These are phyloP conservation scores for Teinopalpus imperialis DNA, from an alignment of 2,888 invertebrate genomes.

Conservation along the genomic window DNA sequence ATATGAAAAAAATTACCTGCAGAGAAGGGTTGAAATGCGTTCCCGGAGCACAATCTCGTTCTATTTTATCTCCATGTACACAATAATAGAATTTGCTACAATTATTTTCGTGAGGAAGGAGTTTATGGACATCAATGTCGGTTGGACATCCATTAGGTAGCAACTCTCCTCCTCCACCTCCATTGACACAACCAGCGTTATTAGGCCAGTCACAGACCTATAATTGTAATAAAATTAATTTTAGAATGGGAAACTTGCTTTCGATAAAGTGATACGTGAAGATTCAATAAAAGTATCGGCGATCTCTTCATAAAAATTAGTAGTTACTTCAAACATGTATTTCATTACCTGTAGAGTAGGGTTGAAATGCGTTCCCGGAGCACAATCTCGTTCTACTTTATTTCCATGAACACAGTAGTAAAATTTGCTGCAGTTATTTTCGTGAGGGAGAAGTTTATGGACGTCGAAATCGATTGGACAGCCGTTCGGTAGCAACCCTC, in stretches of 20 bases:
- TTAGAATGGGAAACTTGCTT: too few species aligned
- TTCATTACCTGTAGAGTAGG: slow-evolving; percentile 24
- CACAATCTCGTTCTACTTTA: slow-evolving; percentile 31
- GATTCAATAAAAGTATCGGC: too few species aligned
- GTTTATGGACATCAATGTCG: slow-evolving; percentile 35
- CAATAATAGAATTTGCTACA: slow-evolving; percentile 48
- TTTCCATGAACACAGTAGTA: slow-evolving; percentile 43
- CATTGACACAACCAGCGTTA: slow-evolving; percentile 13
- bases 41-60: slow-evolving; percentile 25
- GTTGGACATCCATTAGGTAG: slow-evolving; percentile 43
- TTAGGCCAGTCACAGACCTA: slow-evolving; percentile 15
- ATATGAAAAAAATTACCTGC: slow-evolving; percentile 26
- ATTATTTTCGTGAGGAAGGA: slow-evolving; percentile 42
- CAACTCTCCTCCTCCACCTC: slow-evolving; percentile 6
- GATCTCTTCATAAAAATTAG: too few species aligned
- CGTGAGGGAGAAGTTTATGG: slow-evolving; percentile 41
- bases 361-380: slow-evolving; percentile 43
- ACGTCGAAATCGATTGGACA: slow-evolving; percentile 38
- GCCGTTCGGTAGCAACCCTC: slow-evolving; percentile 33
- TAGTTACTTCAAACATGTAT: too few species aligned
- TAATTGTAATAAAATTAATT: too few species aligned
- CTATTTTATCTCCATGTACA: slow-evolving; percentile 38
- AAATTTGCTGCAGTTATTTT: slow-evolving; percentile 40
- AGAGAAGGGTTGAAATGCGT: slow-evolving; percentile 28
- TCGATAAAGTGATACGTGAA: too few species aligned